These are phyloP conservation scores for Drosophila acutilabella DNA, from an alignment of 2,888 invertebrate species.

Conservation along the genomic window DNA sequence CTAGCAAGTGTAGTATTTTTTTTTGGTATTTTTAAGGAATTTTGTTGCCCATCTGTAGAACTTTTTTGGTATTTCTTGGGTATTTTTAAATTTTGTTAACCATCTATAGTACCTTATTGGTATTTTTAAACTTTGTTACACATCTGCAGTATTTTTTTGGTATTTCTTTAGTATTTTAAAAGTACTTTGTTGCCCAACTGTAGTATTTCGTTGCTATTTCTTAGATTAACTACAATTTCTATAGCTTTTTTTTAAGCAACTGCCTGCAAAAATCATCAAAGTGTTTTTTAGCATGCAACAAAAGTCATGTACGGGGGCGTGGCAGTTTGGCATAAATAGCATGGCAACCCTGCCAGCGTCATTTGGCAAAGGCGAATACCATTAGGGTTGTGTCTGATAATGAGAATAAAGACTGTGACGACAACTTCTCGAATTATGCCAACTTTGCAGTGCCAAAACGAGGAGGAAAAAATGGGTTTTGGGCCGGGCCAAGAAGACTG, in stretches of 20 bases:
- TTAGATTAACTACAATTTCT: neutral
- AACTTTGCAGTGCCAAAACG: slow-evolving; percentile 49
- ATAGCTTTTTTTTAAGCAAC: neutral
- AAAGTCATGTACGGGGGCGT: neutral
- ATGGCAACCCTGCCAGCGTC: slow-evolving; percentile 38
- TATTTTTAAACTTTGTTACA: no score
- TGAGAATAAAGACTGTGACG: slow-evolving; percentile 24
- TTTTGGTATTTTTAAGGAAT: neutral
- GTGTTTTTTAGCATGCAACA: slow-evolving; percentile 28
- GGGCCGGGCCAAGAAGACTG: slow-evolving; percentile 21
- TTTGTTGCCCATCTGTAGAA: no score
- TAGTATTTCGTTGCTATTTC: neutral
- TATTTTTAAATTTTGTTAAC: no score
- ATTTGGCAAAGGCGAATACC: slow-evolving; percentile 25
- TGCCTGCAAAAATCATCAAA: slow-evolving; percentile 18
- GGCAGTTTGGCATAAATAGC: slow-evolving; percentile 11
- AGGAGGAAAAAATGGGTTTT: neutral
- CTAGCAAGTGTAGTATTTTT: no score
- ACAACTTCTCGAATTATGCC: slow-evolving; percentile 48
- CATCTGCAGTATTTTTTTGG: neutral
- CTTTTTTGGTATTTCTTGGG: neutral
- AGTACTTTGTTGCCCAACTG: no score
- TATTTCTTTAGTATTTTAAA: neutral
- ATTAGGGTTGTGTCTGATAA: slow-evolving; percentile 40
- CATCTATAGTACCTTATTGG: no score